Evolutionary conservation across 2,888 invertebrate species (phyloP), one percentile per base, ranked within the genome.

Genomic region (Tanytarsus gracilentus): DNA sequence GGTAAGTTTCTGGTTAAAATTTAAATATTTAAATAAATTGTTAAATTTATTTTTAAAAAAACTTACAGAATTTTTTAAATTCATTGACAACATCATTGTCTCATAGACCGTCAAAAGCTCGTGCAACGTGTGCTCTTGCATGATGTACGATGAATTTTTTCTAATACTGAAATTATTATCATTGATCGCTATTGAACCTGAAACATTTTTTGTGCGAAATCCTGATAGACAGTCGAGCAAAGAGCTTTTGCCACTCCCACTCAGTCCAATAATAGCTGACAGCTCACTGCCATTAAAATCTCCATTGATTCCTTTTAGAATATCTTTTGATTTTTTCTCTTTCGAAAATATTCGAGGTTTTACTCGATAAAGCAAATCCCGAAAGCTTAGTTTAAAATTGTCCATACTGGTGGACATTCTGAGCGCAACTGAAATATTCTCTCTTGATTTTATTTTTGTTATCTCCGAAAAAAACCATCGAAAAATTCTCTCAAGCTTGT

Each of bases 41-140:
- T n/a, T n/a, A n/a, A n/a, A n/a, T n/a, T n/a, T n/a, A n/a, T n/a
- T n/a, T n/a, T n/a, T n/a, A n/a, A n/a, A n/a, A n/a, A n/a, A n/a
- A n/a, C n/a, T n/a, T n/a, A n/a, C n/a, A n/a, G n/a, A n/a, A 29
- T 21, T n/a, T 75, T 95, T 95, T 6, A 96, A 80, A 70, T 90
- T 85, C 0, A 91, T 90, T 0, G 94, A 90, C 62, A 92, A 82
- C 66, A 78, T 77, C 81, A 96, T 88, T 8, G 90, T 84, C 74
- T 96, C 96, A 58, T 81, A 77, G 3, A 93, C 87, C 2, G 90
- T 89, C 30, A 96, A 78, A 69, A 88, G 79, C 1, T 88, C 84
- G 67, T 94, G 86, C 18, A 95, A 77, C 68, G 80, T 80, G 66
- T 88, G 86, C 66, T 90, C 85, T 72, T 96, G 96, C 77, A 91